Conservation (phyloP, 1,140 invertebrate genomes). For the Drosophila kurseongensis region DNA sequence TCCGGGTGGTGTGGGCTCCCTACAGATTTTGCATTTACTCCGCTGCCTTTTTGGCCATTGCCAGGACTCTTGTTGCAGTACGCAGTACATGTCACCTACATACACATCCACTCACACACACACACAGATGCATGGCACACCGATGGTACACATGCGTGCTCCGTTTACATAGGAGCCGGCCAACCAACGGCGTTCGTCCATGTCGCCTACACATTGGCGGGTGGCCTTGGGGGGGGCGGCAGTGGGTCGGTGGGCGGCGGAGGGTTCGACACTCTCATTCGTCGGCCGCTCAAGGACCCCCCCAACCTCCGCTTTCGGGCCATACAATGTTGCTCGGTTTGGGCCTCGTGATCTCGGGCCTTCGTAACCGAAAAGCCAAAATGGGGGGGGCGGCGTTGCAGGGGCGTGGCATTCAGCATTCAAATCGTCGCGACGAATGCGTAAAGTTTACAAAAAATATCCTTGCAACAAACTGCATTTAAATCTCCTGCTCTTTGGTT, state of each 20-base stretch:
- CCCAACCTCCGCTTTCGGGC: slow-evolving; percentile 25
- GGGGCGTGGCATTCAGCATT: slow-evolving; percentile 10
- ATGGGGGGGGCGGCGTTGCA: neutral
- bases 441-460: slow-evolving; percentile 71
- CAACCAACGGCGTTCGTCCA: slow-evolving; percentile 69
- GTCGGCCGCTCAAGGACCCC: slow-evolving; percentile 62
- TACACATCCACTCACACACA: slow-evolving; percentile 35
- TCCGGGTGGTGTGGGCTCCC: slow-evolving; percentile 49
- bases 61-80: slow-evolving; percentile 64
- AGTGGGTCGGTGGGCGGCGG: slow-evolving; percentile 31
- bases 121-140: slow-evolving; percentile 7
- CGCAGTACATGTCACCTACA: slow-evolving; percentile 80
- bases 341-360: slow-evolving; percentile 57
- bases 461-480: slow-evolving; percentile 60
- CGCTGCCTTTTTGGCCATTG: slow-evolving; percentile 75
- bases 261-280: slow-evolving; percentile 72
- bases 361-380: slow-evolving; percentile 61
- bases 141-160: slow-evolving; percentile 50
- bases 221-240: slow-evolving; percentile 19
- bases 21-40: slow-evolving; percentile 79
- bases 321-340: slow-evolving; percentile 79
- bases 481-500: slow-evolving; percentile 48
- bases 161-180: slow-evolving; percentile 79
- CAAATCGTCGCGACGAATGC: slow-evolving; percentile 53
- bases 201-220: slow-evolving; percentile 68